Conservation (phyloP, 2,888 invertebrate genomes). For the Lissonota sp. region DNA sequence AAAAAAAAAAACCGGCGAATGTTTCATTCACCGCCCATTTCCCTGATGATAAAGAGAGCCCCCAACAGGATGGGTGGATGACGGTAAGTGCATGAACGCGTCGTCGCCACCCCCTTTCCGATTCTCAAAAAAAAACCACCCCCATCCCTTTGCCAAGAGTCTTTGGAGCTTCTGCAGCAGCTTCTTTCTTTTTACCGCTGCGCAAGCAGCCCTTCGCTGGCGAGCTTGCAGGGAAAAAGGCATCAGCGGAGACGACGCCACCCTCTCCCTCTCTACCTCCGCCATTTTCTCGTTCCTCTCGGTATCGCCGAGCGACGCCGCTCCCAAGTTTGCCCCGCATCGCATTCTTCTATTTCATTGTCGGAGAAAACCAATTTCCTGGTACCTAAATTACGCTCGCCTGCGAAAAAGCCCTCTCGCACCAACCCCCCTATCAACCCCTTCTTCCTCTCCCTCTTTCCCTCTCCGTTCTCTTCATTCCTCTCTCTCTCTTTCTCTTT, state of each 20-base stretch:
- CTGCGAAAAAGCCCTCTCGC: conserved; percentile 78
- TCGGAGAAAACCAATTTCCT: conserved; percentile 84
- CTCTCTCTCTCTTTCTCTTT: conserved; percentile 28
- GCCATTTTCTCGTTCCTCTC: conserved; percentile 33
- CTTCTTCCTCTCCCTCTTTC: conserved; percentile 24
- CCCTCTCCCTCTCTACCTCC: conserved; percentile 28
- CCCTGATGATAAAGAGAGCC: conserved; percentile 70
- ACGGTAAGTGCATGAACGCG: conserved; percentile 68
- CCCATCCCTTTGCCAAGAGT: conserved; percentile 44
- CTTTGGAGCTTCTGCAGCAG: conserved; percentile 65
- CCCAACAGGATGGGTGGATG: conserved; percentile 68
- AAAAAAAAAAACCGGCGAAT: conserved; percentile 33
- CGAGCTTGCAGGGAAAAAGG: conserved; percentile 45
- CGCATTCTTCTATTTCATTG: conserved; percentile 84
- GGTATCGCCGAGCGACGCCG: conserved; percentile 51
- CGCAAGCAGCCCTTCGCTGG: conserved; percentile 31
- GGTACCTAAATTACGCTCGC: conserved; percentile 83
- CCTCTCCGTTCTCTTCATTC: conserved; percentile 15
- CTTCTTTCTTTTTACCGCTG: conserved; percentile 43
- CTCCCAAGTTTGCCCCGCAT: conserved; percentile 73
- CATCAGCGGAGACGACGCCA: conserved; percentile 51
- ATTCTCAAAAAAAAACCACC: not conserved
- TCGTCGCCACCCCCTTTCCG: not conserved
- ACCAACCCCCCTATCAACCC: conserved; percentile 29
- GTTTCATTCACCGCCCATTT: conserved; percentile 63